phyloP scores from a whole-genome alignment of 2,888 invertebrate genomes.

The Urechis unicinctus region DNA sequence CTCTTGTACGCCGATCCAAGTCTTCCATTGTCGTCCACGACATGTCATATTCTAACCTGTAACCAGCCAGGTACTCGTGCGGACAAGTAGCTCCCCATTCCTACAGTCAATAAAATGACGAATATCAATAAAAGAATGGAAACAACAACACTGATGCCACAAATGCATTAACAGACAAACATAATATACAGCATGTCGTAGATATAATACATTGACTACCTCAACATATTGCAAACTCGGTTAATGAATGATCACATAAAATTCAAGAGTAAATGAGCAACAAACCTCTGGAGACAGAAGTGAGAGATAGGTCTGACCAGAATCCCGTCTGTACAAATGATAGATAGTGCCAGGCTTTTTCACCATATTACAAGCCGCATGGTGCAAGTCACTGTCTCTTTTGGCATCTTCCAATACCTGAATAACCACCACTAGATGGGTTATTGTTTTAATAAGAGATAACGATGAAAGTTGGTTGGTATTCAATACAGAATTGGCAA shows the following conservation, averaged over 20 bases:
- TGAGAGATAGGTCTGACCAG: slow-evolving; percentile 67
- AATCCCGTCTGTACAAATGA: slow-evolving; percentile 62
- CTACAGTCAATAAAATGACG: slow-evolving; percentile 42
- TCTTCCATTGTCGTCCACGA: slow-evolving; percentile 63
- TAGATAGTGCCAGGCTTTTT: slow-evolving; percentile 68
- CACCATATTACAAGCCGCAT: slow-evolving; percentile 67
- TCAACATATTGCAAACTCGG: not conserved
- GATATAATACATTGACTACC: not conserved
- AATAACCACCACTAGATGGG: not conserved
- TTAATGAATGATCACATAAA: not conserved
- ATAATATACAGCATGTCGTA: not conserved
- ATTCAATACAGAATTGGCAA: too few relatives aligned
- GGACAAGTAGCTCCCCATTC: slow-evolving; percentile 65
- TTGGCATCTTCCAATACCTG: slow-evolving; percentile 49
- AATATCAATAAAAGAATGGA: not conserved
- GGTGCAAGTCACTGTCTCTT: slow-evolving; percentile 60
- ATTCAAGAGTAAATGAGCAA: not conserved
- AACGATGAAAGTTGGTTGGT: too few relatives aligned
- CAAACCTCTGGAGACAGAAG: slow-evolving; percentile 66
- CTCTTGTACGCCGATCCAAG: slow-evolving; percentile 27
- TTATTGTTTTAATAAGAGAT: too few relatives aligned
- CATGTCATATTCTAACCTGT: slow-evolving; percentile 63
- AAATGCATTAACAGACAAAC: not conserved
- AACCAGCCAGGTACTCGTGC: slow-evolving; percentile 63
- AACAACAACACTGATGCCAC: not conserved